A percentile compares a stretch with the other conserved stretches of the same genome.
These are phyloP conservation scores for Smittia sp. DNA, from an alignment of 2,888 invertebrate genomes.

Conservation along the genomic window DNA sequence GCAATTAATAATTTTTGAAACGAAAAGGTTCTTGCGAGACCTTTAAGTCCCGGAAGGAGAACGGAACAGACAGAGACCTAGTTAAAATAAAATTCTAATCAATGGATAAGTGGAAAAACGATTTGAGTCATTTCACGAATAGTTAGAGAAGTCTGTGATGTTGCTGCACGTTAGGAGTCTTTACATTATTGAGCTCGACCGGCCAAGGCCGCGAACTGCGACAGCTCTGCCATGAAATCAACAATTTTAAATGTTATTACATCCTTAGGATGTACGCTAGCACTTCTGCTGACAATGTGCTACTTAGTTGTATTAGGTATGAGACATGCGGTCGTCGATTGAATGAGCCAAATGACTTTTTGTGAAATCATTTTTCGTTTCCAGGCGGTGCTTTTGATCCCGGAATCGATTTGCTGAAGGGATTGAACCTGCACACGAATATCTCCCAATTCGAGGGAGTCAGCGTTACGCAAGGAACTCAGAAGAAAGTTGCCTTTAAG, in stretches of 20 bases:
- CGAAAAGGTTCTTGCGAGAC: not conserved
- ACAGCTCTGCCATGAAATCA: constrained; percentile 42
- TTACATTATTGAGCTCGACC: constrained; percentile 42
- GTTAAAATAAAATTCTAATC: constrained; percentile 34
- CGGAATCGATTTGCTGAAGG: constrained; percentile 75
- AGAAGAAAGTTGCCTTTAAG: constrained; percentile 39
- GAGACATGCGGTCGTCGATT: not conserved
- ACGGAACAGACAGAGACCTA: not conserved
- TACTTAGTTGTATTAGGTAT: constrained; percentile 42
- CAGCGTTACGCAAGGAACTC: constrained; percentile 53
- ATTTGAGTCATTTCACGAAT: constrained; percentile 35
- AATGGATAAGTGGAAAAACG: constrained; percentile 41
- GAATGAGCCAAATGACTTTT: no score
- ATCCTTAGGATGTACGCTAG: constrained; percentile 43
- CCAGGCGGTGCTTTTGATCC: constrained; percentile 60
- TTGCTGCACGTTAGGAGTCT: constrained; percentile 35
- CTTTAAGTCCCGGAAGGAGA: not conserved
- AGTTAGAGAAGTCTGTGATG: constrained; percentile 41
- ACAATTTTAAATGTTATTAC: constrained; percentile 38
- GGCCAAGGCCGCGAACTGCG: constrained; percentile 42
- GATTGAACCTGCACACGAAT: constrained; percentile 74
- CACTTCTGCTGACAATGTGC: constrained; percentile 41
- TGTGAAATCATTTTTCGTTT: constrained; percentile 49
- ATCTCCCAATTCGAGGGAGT: constrained; percentile 68
- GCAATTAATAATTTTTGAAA: not conserved